Evolutionary conservation across 2,888 invertebrate species (phyloP), one percentile per base, ranked within the genome.

Genomic region (Tenthredo distinguenda): DNA sequence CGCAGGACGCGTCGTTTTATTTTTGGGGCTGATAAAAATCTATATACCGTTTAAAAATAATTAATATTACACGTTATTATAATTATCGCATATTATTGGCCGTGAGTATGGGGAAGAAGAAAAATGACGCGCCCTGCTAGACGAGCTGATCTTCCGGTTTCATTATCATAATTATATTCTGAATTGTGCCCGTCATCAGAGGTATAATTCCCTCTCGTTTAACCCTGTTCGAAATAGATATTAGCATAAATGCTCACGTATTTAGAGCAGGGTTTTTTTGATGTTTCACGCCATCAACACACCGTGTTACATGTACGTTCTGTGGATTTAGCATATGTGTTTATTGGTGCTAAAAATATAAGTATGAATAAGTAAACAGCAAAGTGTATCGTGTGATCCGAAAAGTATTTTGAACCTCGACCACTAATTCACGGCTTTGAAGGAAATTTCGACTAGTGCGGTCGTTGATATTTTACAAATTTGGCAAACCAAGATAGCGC

Each of bases 261-360:
- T 34, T 34, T 34, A 21, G 34, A 68, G 18, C 68, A 34, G 68
- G 34, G 68, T 68, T 31, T 68, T 18, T 31, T 31, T 43, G 43
- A 74, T 74, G 74, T 74, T 74, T 40, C 37, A 50, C 50, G 77
- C 50, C 77, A 50, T 77, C 34, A 40, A 55, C 47, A 37, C 62
- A 62, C 81, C 62, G 81, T 81, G 62, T 40, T 40, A 62, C 40
- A 62, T 81, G 37, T 81, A 62, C 62, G 81, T 81, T 77, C 62
- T 26, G 62, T 40, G 62, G 81, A 81, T 62, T 34, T 58, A 62
- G 62, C 62, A 81, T 81, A 81, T 62, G 21, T 21, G 81, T 81
- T 81, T 81, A 81, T 62, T 62, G 81, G 62, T 81, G 62, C 81
- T 81, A 77, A 77, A 43, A 7, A 55, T 55, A 77, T 77, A 77